phyloP scores from a whole-genome alignment of 2,797 vertebrate species.

The Bradypodion ventrale region DNA sequence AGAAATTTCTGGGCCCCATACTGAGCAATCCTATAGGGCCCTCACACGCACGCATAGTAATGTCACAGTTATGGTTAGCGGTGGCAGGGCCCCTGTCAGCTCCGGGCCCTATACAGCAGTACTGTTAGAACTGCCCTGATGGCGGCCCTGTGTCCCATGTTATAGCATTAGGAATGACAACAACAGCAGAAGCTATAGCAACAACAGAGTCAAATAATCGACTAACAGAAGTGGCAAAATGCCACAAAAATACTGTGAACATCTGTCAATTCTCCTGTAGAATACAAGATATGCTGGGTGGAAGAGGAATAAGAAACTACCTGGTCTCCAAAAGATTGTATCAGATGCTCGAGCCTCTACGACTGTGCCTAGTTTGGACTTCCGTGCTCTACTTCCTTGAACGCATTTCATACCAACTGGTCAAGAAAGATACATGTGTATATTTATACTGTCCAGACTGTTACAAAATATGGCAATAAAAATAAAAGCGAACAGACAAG shows the following conservation, averaged over 20 bases:
- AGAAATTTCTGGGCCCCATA: too few relatives aligned
- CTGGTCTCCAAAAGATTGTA: background rate
- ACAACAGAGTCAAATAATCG: constrained; percentile 10
- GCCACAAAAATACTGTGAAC: too few relatives aligned
- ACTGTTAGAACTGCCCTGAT: too few relatives aligned
- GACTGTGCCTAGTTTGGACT: background rate
- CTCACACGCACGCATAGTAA: too few relatives aligned
- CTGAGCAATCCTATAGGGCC: too few relatives aligned
- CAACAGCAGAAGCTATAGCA: constrained; percentile 38
- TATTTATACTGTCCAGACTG: background rate
- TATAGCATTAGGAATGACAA: background rate
- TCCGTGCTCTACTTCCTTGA: background rate
- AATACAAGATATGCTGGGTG: background rate
- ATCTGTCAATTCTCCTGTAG: background rate
- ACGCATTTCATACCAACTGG: background rate
- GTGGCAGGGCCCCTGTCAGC: too few relatives aligned
- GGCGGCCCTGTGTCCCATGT: too few relatives aligned
- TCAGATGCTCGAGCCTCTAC: background rate
- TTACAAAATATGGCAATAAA: background rate
- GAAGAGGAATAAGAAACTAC: background rate
- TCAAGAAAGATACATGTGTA: background rate
- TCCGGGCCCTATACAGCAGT: too few relatives aligned
- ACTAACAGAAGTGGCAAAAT: constrained; percentile 15
- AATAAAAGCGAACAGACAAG: constrained; percentile 11
- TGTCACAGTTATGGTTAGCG: too few relatives aligned